phyloP scores from a whole-genome alignment of 2,888 invertebrate species.

The Cynaeus angustus region DNA sequence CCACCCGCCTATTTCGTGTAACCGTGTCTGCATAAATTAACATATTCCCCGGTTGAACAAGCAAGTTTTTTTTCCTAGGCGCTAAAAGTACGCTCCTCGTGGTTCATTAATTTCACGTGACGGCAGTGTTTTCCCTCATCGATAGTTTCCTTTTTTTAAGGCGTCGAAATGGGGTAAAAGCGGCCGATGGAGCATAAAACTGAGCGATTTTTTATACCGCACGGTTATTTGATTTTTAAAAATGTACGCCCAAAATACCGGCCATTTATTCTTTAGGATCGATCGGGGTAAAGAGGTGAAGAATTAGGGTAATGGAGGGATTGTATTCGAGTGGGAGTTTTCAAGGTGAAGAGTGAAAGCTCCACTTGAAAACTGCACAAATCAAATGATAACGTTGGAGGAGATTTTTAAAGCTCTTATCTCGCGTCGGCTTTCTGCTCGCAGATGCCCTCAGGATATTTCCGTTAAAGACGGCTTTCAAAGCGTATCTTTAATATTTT shows the following conservation, averaged over 20 bases:
- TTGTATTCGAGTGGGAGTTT: constrained; percentile 20
- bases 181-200: constrained; percentile 18
- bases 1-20: constrained; percentile 57
- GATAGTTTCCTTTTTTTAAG: constrained; percentile 20
- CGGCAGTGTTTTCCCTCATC: constrained; percentile 2
- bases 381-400: constrained; percentile 40
- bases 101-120: constrained; percentile 26
- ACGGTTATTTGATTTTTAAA: constrained; percentile 30
- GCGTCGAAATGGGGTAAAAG: constrained; percentile 8
- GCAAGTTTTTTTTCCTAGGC: constrained; percentile 30
- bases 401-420: constrained; percentile 31
- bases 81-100: constrained; percentile 17
- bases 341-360: constrained; percentile 5
- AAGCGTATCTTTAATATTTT: constrained; percentile 39
- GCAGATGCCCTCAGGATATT: constrained; percentile 23
- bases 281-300: constrained; percentile 16
- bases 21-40: constrained; percentile 58
- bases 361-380: constrained; percentile 25
- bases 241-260: constrained; percentile 18
- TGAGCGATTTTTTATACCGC: constrained; percentile 23
- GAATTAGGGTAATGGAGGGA: constrained; percentile 22
- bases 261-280: constrained; percentile 12
- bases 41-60: constrained; percentile 50
- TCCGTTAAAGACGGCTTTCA: constrained; percentile 23
- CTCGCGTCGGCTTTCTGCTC: constrained; percentile 21